phyloP scores from a whole-genome alignment of 2,797 vertebrate genomes.

The Coluber constrictor region DNA sequence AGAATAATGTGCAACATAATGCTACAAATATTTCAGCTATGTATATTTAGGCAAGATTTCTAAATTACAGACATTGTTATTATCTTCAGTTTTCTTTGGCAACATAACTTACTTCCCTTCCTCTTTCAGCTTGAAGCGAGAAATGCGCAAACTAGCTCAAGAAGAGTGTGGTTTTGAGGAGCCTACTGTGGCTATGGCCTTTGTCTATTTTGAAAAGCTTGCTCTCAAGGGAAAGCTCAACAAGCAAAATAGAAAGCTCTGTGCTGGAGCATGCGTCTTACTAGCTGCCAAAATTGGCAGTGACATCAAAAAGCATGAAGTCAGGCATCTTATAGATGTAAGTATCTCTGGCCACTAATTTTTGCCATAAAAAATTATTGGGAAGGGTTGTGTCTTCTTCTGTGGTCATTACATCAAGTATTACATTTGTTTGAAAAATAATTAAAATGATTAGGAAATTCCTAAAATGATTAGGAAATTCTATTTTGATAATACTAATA shows the following conservation, averaged over 20 bases:
- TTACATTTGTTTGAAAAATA: constrained; percentile 24
- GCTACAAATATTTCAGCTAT: neutral
- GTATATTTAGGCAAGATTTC: neutral
- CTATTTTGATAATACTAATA: neutral
- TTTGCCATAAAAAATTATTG: neutral
- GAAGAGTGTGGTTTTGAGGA: constrained; percentile 95
- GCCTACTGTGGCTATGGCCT: constrained; percentile 95
- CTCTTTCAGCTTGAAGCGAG: constrained; percentile 87
- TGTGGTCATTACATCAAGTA: neutral
- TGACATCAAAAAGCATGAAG: constrained; percentile 95
- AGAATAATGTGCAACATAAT: neutral
- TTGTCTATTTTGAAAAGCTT: constrained; percentile 99
- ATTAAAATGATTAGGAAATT: neutral
- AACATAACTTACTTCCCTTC: constrained; percentile 12
- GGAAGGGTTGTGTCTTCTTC: neutral
- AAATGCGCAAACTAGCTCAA: constrained; percentile 93
- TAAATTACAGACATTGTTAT: neutral
- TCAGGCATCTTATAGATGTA: constrained; percentile 96
- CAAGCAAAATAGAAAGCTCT: constrained; percentile 98
- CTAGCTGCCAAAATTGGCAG: constrained; percentile 95
- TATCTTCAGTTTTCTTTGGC: neutral
- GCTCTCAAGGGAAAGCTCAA: constrained; percentile 95
- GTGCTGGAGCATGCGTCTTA: constrained; percentile 92
- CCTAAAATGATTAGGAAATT: neutral
- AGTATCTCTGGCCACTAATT: constrained; percentile 53